Conservation (phyloP, 2,888 invertebrate species). For the Drosophila paranaensis region DNA sequence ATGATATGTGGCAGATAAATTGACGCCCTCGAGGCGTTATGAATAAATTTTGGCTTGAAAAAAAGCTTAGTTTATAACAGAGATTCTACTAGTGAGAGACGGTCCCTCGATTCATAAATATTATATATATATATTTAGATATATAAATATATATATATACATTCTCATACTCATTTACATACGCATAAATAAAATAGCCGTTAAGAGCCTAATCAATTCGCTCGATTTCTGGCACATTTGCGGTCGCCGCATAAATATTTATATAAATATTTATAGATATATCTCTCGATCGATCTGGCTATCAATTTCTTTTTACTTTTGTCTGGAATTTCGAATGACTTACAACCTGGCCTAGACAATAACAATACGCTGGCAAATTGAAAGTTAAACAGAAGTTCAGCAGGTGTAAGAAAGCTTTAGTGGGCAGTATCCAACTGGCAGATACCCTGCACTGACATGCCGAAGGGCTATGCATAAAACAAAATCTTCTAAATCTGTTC, state of each 20-base stretch:
- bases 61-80: conserved; percentile 16
- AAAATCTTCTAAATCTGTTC: no score
- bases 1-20: conserved; percentile 64
- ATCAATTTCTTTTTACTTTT: not conserved
- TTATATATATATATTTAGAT: conserved; percentile 13
- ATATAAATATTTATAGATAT: conserved; percentile 27
- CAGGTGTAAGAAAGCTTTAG: not conserved
- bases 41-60: conserved; percentile 64
- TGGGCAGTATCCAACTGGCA: not conserved
- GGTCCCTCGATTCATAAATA: conserved; percentile 3
- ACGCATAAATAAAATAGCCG: conserved; percentile 64
- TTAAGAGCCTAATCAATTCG: conserved; percentile 69
- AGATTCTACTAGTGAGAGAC: conserved; percentile 22
- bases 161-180: conserved; percentile 1
- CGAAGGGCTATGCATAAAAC: no score
- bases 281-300: not conserved
- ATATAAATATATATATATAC: conserved; percentile 17
- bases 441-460: not conserved
- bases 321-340: conserved; percentile 18
- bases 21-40: conserved; percentile 66
- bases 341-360: conserved; percentile 24
- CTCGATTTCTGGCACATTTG: conserved; percentile 57
- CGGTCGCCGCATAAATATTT: conserved; percentile 34
- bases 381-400: conserved; percentile 19
- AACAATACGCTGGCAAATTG: conserved; percentile 22